phyloP scores from a whole-genome alignment of 1,140 invertebrate genomes.

The Cydia amplana region DNA sequence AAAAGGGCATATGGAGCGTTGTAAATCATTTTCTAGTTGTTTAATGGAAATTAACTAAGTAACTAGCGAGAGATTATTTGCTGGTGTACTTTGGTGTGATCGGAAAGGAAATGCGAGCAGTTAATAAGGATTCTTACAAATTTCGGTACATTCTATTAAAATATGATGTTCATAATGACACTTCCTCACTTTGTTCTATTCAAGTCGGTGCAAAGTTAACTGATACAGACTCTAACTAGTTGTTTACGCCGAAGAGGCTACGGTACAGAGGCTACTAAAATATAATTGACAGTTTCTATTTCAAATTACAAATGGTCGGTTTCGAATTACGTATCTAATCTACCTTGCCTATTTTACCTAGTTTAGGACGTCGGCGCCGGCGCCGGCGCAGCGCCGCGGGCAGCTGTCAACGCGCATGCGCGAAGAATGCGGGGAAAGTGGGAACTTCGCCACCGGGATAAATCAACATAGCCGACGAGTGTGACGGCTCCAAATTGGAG shows the following conservation, averaged over 20 bases:
- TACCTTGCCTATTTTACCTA: background rate
- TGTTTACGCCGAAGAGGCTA: too few relatives aligned
- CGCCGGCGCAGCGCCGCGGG: constrained; percentile 32
- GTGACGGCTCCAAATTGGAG: background rate
- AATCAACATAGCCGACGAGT: background rate
- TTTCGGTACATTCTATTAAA: too few relatives aligned
- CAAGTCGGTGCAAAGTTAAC: too few relatives aligned
- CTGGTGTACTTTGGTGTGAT: background rate
- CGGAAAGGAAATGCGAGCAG: background rate
- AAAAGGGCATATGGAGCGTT: background rate
- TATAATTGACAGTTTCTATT: too few relatives aligned
- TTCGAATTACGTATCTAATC: too few relatives aligned
- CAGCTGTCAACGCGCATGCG: constrained; percentile 15
- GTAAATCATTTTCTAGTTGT: background rate
- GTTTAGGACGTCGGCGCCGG: constrained; percentile 4
- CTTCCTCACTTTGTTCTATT: too few relatives aligned
- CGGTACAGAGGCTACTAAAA: too few relatives aligned
- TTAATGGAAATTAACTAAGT: background rate
- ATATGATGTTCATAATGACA: too few relatives aligned
- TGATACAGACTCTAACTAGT: too few relatives aligned
- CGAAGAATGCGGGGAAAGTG: background rate
- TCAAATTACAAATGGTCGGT: too few relatives aligned
- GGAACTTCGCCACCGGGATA: constrained; percentile 1
- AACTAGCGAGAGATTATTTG: background rate
- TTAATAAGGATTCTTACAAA: too few relatives aligned